These are phyloP conservation scores for Synergus gifuensis DNA, from an alignment of 2,888 invertebrate genomes.

Conservation along the genomic window DNA sequence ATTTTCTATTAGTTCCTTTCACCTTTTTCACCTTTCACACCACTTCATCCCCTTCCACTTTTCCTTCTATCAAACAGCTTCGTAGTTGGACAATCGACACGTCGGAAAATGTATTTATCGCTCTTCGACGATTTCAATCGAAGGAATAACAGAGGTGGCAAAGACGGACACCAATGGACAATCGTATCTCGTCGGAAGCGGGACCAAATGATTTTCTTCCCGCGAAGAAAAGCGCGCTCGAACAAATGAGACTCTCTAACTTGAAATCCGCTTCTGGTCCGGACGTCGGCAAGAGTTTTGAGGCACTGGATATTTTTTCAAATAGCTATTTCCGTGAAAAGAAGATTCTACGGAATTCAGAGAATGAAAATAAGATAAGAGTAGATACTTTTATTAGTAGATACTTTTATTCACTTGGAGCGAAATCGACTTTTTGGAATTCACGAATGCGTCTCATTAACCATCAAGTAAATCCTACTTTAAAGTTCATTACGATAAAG, in stretches of 20 bases:
- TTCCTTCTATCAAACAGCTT: neutral
- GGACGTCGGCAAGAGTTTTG: conserved; percentile 8
- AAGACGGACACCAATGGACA: conserved; percentile 28
- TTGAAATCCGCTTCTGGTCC: conserved; percentile 33
- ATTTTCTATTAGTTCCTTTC: neutral
- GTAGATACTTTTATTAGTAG: neutral
- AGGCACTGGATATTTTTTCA: conserved; percentile 10
- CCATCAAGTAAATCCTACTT: neutral
- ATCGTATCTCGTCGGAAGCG: conserved; percentile 28
- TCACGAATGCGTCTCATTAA: neutral
- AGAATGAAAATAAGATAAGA: neutral
- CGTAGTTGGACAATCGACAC: neutral
- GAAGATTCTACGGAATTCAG: neutral
- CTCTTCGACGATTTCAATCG: conserved; percentile 35
- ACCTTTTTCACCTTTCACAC: neutral
- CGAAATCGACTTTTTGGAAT: neutral
- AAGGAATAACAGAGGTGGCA: conserved; percentile 30
- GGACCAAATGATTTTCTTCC: conserved; percentile 27
- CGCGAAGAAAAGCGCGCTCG: conserved; percentile 22
- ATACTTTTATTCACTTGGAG: neutral
- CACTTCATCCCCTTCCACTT: neutral
- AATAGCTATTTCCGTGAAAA: conserved; percentile 1
- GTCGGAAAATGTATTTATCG: conserved; percentile 25
- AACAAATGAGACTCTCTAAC: neutral
- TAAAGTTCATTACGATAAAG: neutral